These are phyloP conservation scores for Rhinopomastus cyanomelas DNA, from an alignment of 2,113 vertebrate genomes.

Conservation along the genomic window DNA sequence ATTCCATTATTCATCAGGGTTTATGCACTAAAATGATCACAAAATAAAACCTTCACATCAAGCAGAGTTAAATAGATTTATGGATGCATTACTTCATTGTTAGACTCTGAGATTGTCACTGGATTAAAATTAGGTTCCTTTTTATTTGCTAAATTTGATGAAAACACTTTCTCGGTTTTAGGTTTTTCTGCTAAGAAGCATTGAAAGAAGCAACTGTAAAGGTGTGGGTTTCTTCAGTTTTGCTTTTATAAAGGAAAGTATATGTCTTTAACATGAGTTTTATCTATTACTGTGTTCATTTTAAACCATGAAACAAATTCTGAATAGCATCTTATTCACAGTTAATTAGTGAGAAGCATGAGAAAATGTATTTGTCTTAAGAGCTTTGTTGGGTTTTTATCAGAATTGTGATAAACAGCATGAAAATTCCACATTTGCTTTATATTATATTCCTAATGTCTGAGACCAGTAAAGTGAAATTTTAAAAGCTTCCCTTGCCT, in stretches of 20 bases:
- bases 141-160: conserved; percentile 55
- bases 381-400: neutral
- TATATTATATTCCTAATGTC: neutral
- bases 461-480: neutral
- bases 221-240: neutral
- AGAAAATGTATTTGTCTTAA: neutral
- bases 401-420: neutral
- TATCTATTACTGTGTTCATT: neutral
- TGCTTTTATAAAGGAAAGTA: neutral
- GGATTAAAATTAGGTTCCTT: conserved; percentile 50
- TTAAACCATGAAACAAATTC: neutral
- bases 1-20: conserved; percentile 69
- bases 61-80: conserved; percentile 65
- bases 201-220: conserved; percentile 26
- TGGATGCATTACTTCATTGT: conserved; percentile 52
- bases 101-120: conserved; percentile 26
- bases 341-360: neutral
- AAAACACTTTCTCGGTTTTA: conserved; percentile 14
- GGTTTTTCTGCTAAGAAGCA: neutral
- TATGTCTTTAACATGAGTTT: neutral
- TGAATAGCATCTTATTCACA: neutral
- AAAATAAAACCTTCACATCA: conserved; percentile 63
- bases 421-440: neutral
- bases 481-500: neutral
- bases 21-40: conserved; percentile 65